Evolutionary conservation across 2,888 invertebrate genomes (phyloP).

Genomic region (Polyommatus icarus): DNA sequence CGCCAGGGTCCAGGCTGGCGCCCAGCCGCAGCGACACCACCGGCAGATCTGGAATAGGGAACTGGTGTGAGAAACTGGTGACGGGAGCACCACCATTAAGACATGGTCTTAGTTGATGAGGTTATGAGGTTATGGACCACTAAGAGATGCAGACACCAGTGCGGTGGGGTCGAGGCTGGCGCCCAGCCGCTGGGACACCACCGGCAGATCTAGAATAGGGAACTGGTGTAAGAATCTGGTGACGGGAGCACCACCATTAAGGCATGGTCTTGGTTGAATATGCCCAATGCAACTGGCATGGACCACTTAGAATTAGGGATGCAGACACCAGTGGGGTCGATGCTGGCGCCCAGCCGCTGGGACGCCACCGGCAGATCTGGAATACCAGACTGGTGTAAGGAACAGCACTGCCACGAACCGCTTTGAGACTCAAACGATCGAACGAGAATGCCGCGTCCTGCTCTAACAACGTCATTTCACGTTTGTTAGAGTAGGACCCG

Average conservation of each 20-base stretch:
- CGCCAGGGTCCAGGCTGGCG: conserved; percentile 85
- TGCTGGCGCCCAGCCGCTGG: no score
- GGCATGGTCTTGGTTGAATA: no score
- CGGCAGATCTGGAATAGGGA: background rate
- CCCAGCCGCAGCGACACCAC: conserved; percentile 86
- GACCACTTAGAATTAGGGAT: no score
- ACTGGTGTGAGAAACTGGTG: background rate
- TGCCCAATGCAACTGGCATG: no score
- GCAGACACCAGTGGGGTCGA: no score
- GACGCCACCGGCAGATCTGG: background rate
- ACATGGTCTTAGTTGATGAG: no score
- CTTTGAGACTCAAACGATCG: no score
- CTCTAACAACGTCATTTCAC: no score
- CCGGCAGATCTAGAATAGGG: background rate
- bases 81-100: background rate
- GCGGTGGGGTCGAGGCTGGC: conserved; percentile 86
- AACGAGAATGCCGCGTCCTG: no score
- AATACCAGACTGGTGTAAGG: background rate
- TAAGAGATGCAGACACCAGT: no score
- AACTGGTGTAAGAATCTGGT: background rate
- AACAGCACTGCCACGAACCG: background rate
- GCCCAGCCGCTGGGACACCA: conserved; percentile 86
- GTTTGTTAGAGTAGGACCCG: no score
- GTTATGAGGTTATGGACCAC: no score
- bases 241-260: background rate